phyloP scores from a whole-genome alignment of 2,113 vertebrate genomes.

The Chitala chitala region DNA sequence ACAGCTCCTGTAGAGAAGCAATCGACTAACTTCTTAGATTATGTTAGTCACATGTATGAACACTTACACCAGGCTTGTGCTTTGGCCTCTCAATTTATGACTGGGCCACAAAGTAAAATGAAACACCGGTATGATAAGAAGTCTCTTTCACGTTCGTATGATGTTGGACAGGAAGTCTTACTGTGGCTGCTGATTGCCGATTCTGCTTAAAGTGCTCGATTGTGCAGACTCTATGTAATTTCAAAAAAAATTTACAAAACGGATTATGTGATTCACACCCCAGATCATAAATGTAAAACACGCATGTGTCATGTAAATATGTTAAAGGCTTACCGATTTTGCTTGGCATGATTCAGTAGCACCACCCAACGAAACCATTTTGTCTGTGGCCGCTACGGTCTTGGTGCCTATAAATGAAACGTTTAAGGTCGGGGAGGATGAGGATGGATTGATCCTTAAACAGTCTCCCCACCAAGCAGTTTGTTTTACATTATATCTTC shows the following conservation, averaged over 20 bases:
- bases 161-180: too few relatives aligned
- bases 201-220: not conserved
- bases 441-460: too few relatives aligned
- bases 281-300: not conserved
- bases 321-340: not conserved
- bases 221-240: not conserved
- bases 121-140: not conserved
- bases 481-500: too few relatives aligned
- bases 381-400: too few relatives aligned
- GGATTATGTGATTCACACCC: not conserved
- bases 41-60: not conserved
- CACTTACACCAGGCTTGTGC: not conserved
- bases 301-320: not conserved
- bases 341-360: too few relatives aligned
- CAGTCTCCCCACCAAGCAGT: too few relatives aligned
- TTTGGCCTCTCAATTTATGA: not conserved
- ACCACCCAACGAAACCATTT: not conserved
- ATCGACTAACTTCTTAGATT: not conserved
- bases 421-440: too few relatives aligned
- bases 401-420: too few relatives aligned
- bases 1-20: not conserved
- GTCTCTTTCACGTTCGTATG: not conserved
- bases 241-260: not conserved
- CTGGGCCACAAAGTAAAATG: not conserved
- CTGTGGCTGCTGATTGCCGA: not conserved